These are phyloP conservation scores for Drosophila borealis DNA, from an alignment of 2,888 invertebrate species.

Conservation along the genomic window DNA sequence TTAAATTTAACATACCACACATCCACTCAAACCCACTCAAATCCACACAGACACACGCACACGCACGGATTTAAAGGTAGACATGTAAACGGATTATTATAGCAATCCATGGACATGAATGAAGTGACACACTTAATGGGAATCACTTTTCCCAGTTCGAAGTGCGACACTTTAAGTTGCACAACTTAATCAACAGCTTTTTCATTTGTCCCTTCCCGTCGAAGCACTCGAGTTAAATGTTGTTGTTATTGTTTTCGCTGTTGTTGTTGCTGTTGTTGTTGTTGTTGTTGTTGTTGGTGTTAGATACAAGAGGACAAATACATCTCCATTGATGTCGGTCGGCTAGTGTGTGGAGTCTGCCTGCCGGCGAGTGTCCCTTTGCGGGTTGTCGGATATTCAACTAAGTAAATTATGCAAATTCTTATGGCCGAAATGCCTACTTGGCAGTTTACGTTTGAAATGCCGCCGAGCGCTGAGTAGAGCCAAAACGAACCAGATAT, in stretches of 20 bases:
- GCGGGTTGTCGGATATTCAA: slow-evolving; percentile 63
- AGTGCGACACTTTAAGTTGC: slow-evolving; percentile 59
- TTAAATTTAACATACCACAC: slow-evolving; percentile 46
- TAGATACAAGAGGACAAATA: slow-evolving; percentile 40
- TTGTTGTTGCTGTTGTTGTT: slow-evolving; percentile 11
- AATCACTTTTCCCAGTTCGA: slow-evolving; percentile 53
- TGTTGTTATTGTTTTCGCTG: slow-evolving; percentile 24
- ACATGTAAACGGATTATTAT: slow-evolving; percentile 39
- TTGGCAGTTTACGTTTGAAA: slow-evolving; percentile 71
- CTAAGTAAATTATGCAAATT: slow-evolving; percentile 77
- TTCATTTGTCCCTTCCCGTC: background rate
- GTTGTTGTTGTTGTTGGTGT: slow-evolving; percentile 19
- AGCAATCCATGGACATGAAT: slow-evolving; percentile 19
- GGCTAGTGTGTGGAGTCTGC: slow-evolving; percentile 1
- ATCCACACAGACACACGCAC: slow-evolving; percentile 5
- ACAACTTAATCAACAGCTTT: slow-evolving; percentile 66
- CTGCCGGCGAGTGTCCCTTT: slow-evolving; percentile 53
- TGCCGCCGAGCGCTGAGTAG: slow-evolving; percentile 34
- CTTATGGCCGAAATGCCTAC: slow-evolving; percentile 66
- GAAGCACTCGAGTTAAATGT: slow-evolving; percentile 17
- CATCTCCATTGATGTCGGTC: slow-evolving; percentile 46
- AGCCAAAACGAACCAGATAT: slow-evolving; percentile 47
- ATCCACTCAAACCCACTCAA: slow-evolving; percentile 5
- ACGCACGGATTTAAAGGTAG: slow-evolving; percentile 19
- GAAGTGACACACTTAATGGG: slow-evolving; percentile 54